phyloP scores from a whole-genome alignment of 2,888 invertebrate genomes.

The Laothoe populi region DNA sequence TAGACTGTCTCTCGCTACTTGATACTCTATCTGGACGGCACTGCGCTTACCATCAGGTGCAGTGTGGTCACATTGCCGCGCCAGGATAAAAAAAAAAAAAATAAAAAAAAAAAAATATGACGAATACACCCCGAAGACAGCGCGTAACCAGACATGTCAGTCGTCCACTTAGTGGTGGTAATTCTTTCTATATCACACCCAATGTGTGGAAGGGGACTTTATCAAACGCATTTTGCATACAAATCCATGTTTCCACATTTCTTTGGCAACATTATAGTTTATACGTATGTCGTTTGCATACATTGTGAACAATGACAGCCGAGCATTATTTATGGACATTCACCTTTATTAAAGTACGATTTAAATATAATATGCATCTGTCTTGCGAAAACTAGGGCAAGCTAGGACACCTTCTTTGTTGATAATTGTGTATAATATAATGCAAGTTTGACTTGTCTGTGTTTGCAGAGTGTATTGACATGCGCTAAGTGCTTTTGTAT shows the following conservation, averaged over 20 bases:
- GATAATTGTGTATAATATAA: not conserved
- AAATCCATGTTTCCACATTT: slow-evolving; percentile 14
- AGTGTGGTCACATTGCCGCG: too few species aligned
- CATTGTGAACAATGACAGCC: slow-evolving; percentile 16
- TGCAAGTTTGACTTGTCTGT: not conserved
- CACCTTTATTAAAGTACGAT: slow-evolving; percentile 24
- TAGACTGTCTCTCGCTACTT: too few species aligned
- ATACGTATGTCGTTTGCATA: slow-evolving; percentile 12
- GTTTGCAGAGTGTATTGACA: not conserved
- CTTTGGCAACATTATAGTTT: not conserved
- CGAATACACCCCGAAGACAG: too few species aligned
- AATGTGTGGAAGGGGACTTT: too few species aligned
- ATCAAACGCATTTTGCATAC: slow-evolving; percentile 5
- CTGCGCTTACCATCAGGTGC: too few species aligned
- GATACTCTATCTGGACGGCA: too few species aligned
- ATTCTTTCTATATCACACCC: too few species aligned
- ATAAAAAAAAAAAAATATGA: too few species aligned
- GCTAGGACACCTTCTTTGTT: not conserved
- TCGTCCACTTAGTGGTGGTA: too few species aligned
- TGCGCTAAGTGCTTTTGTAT: not conserved
- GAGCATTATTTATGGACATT: slow-evolving; percentile 19
- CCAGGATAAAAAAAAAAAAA: too few species aligned
- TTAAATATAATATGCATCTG: slow-evolving; percentile 14
- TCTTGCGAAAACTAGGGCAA: slow-evolving; percentile 15
- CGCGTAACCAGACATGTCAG: too few species aligned